Evolutionary conservation across 1,140 invertebrate genomes (phyloP), one percentile per base, ranked within the genome.

Genomic region (Polyergus mexicanus): DNA sequence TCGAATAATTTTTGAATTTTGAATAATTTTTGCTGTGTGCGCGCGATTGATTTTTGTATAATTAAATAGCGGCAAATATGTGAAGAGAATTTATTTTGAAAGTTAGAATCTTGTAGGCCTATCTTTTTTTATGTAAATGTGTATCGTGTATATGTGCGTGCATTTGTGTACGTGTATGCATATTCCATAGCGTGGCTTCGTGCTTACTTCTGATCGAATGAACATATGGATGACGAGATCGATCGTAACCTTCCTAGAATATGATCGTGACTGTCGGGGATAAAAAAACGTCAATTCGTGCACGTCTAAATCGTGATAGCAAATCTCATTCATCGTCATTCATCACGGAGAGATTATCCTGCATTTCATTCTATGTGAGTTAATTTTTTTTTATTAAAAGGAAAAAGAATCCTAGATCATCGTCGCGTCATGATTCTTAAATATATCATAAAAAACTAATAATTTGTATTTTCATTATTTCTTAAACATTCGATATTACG

Each of bases 161-260:
- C 41, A 13, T 11, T 22, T 69, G n/a, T 35, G 16, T 25, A 11
- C n/a, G 38, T 38, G 19, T 51, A 32, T 68, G 51, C 25, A 11
- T 32, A 62, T 85, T 38, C 25, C 63, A n/a, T n/a, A 80, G 62
- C 78, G 38, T 47, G 38, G 28, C 54, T 81, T 63, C 41, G 72
- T 63, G 58, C 28, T 65, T 78, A 54, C 58, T 78, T n/a, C 71
- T 84, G 83, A 76, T 87, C 83, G 81, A 85, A 28, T 58, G 68
- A 58, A 47, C 62, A 19, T 51, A 71, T 68, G 86, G 81, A 85
- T 85, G 86, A 87, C 84, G 41, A 41, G 71, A 74, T 85, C 69
- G 83, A 74, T 87, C 63, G 74, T 84, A 77, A 77, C 86, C 63
- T 88, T 86, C 41, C 51, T 28, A 80, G 35, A 77, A 35, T 44